Evolutionary conservation across 2,797 vertebrate genomes (phyloP), one percentile per base, ranked within the genome.

Genomic region (Silurus lanzhouensis): DNA sequence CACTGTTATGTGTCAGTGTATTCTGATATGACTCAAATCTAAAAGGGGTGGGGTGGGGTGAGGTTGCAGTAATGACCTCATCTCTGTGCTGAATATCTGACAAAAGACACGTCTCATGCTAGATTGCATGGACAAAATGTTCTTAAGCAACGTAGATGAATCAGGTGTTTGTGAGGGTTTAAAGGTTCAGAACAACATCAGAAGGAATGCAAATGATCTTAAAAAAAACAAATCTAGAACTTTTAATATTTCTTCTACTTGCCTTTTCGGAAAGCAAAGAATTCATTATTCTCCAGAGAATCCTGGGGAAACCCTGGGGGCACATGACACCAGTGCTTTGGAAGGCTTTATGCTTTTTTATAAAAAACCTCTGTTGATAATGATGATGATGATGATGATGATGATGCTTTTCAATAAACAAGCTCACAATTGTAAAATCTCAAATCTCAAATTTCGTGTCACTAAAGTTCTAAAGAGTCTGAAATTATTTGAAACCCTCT

Each of bases 31-130:
- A 80, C 22, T 52, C 46, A 80, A 13, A 10, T 38, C 61, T 64
- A 64, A 48, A 19, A 64, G 12, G 61, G 52, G 19, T 8, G 25
- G 38, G 22, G 48, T 17, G 25, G 77, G 38, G 77, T 64, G 61
- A 64, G 60, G 58, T 44, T 6, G 12, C 58, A 63, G 38, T 20
- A 46, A 13, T 79, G 77, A 79, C 77, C 63, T 79, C 77, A 79
- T 15, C 77, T 63, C 19, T 8, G 57, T 14, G 27, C 19, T 38
- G 25, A 58, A 58, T 63, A 63, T 44, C 38, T 63, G 58, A 79
- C 38, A 63, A 63, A 63, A 17, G 58, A 17, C 58, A 61, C 25
- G 17, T 60, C 75, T 77, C 27, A 25, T n/a, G 31, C 64, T 6
- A 46, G 14, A 14, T 8, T 44, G 57, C 75, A 46, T 38, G 19